Percentiles rank a stretch among this genome's conserved stretches.
phyloP scores from a whole-genome alignment of 2,113 vertebrate species.

The Taxidea taxus region DNA sequence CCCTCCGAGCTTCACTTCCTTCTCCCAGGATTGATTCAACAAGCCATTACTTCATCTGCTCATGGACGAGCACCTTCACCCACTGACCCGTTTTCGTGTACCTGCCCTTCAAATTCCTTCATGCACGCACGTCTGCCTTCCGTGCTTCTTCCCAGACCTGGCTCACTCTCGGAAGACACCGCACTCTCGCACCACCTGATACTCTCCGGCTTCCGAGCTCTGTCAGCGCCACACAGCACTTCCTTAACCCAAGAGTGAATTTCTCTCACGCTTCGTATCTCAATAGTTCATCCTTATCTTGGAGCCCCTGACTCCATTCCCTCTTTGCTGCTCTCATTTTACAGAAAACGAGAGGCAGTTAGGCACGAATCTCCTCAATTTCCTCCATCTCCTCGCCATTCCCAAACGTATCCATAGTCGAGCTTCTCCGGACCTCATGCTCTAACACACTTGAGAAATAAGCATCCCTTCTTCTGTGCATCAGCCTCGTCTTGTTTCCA shows the following conservation, averaged over 20 bases:
- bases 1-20: neutral
- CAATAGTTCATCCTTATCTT: neutral
- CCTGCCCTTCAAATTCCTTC: neutral
- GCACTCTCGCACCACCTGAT: neutral
- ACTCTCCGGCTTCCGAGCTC: neutral
- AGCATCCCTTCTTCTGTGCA: neutral
- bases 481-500: neutral
- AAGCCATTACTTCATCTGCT: neutral
- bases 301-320: neutral
- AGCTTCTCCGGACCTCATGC: neutral
- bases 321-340: neutral
- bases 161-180: neutral
- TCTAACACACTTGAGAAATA: neutral
- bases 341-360: neutral
- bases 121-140: neutral
- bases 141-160: neutral
- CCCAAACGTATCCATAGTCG: too few relatives aligned
- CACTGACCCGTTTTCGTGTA: neutral
- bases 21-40: neutral
- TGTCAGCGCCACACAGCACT: neutral
- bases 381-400: neutral
- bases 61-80: neutral
- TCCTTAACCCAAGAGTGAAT: neutral
- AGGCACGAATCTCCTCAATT: neutral
- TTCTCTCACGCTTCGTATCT: neutral